These are phyloP conservation scores for Dolichallabes microphthalmus DNA, from an alignment of 2,113 vertebrate species.

Conservation along the genomic window DNA sequence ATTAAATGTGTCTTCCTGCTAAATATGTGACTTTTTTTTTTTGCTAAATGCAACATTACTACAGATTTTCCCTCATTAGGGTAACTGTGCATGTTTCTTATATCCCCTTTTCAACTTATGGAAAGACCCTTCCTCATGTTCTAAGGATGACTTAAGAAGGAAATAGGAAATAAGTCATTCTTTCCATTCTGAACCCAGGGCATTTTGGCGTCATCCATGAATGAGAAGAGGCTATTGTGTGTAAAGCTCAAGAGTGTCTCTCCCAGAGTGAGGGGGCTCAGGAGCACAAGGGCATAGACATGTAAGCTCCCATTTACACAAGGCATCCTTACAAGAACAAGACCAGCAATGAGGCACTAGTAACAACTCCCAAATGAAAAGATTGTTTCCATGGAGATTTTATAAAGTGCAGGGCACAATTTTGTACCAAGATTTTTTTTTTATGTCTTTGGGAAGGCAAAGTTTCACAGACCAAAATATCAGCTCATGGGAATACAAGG, in stretches of 20 bases:
- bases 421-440: conserved; percentile 48
- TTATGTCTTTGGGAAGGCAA: conserved; percentile 62
- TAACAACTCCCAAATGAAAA: conserved; percentile 46
- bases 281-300: conserved; percentile 67
- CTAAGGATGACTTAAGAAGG: conserved; percentile 59
- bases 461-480: conserved; percentile 57
- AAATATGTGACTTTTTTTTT: background rate
- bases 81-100: conserved; percentile 44
- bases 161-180: conserved; percentile 69
- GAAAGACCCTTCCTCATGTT: conserved; percentile 51
- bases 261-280: conserved; percentile 60
- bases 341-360: conserved; percentile 64
- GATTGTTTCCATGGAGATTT: conserved; percentile 67
- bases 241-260: conserved; percentile 45
- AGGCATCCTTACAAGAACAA: conserved; percentile 63
- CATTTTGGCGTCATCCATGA: conserved; percentile 58
- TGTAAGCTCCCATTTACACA: conserved; percentile 65
- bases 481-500: conserved; percentile 47
- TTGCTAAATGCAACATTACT: background rate
- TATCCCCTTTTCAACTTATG: conserved; percentile 42
- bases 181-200: conserved; percentile 65
- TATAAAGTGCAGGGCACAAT: background rate
- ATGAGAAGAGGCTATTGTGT: conserved; percentile 73
- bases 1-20: background rate
- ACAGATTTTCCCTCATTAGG: conserved; percentile 7